Percentiles rank a stretch among this genome's conserved stretches.
phyloP scores from a whole-genome alignment of 2,888 invertebrate genomes.

The Leptopilina myrica region DNA sequence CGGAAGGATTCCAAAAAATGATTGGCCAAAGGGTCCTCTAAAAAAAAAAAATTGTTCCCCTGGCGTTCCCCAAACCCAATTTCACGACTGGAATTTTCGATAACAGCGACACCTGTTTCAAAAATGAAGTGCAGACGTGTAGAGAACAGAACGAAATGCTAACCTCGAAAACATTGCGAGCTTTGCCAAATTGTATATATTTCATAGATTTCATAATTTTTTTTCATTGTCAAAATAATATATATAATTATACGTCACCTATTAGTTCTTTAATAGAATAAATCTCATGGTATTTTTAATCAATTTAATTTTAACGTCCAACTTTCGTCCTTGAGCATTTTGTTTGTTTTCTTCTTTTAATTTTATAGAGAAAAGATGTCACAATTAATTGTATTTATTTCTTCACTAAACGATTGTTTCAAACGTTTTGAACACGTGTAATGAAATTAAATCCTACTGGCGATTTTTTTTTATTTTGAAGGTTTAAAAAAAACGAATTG shows the following conservation, averaged over 20 bases:
- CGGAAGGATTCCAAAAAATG: constrained; percentile 47
- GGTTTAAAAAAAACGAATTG: too few relatives aligned
- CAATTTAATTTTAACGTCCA: background rate
- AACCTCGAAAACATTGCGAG: constrained; percentile 9
- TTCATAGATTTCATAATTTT: background rate
- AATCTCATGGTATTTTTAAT: constrained; percentile 3
- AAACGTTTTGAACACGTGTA: too few relatives aligned
- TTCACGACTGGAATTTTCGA: constrained; percentile 43
- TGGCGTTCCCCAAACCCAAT: constrained; percentile 47
- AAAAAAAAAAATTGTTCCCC: constrained; percentile 40
- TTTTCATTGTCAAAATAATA: background rate
- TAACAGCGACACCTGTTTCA: constrained; percentile 28
- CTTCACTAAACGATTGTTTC: too few relatives aligned
- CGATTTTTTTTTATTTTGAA: too few relatives aligned
- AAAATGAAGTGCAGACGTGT: constrained; percentile 1
- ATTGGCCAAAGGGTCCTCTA: constrained; percentile 41
- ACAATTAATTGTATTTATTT: background rate
- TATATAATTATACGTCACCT: background rate
- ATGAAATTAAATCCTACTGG: too few relatives aligned
- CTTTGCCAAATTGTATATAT: background rate
- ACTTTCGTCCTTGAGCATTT: background rate
- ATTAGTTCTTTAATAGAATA: background rate
- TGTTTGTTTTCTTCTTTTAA: background rate
- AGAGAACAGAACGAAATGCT: background rate
- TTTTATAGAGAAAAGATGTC: background rate